phyloP scores from a whole-genome alignment of 2,888 invertebrate genomes.

The Drosophila ezoana region DNA sequence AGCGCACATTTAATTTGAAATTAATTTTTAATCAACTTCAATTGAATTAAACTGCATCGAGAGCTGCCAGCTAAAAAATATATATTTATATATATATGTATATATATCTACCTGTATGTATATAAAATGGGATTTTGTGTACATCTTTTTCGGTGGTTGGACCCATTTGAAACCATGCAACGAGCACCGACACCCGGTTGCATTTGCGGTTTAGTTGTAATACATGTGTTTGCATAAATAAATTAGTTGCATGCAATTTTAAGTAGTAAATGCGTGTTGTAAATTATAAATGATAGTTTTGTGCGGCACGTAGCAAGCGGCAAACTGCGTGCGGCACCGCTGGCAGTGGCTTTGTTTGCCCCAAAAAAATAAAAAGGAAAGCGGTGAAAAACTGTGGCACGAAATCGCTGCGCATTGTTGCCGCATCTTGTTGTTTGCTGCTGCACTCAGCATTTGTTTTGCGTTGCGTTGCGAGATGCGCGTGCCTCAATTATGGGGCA shows the following conservation, averaged over 20 bases:
- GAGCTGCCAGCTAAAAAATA: slow-evolving; percentile 9
- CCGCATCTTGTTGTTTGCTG: slow-evolving; percentile 2
- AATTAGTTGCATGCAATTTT: slow-evolving; percentile 63
- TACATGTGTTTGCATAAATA: slow-evolving; percentile 51
- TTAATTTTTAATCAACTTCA: slow-evolving; percentile 73
- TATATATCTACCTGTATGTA: not conserved
- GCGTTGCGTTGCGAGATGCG: slow-evolving; percentile 42
- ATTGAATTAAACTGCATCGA: slow-evolving; percentile 68
- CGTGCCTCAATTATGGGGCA: slow-evolving; percentile 71
- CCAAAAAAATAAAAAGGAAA: not conserved
- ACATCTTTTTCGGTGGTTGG: slow-evolving; percentile 8
- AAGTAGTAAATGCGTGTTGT: slow-evolving; percentile 59
- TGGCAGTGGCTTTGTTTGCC: too few relatives aligned
- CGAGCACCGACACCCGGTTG: not conserved
- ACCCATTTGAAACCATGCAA: not conserved
- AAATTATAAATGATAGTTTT: slow-evolving; percentile 51
- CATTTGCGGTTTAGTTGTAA: slow-evolving; percentile 45
- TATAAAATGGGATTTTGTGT: slow-evolving; percentile 6
- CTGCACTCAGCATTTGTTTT: slow-evolving; percentile 38
- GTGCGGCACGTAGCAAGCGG: slow-evolving; percentile 20
- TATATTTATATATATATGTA: not conserved
- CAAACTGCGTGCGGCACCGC: slow-evolving; percentile 2
- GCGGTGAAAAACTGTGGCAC: slow-evolving; percentile 4
- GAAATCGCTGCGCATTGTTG: slow-evolving; percentile 7
- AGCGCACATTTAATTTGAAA: slow-evolving; percentile 73